A percentile compares a stretch with the other conserved stretches of the same genome.
These are phyloP conservation scores for Drosophila prolongata DNA, from an alignment of 2,888 invertebrate genomes.

Conservation along the genomic window DNA sequence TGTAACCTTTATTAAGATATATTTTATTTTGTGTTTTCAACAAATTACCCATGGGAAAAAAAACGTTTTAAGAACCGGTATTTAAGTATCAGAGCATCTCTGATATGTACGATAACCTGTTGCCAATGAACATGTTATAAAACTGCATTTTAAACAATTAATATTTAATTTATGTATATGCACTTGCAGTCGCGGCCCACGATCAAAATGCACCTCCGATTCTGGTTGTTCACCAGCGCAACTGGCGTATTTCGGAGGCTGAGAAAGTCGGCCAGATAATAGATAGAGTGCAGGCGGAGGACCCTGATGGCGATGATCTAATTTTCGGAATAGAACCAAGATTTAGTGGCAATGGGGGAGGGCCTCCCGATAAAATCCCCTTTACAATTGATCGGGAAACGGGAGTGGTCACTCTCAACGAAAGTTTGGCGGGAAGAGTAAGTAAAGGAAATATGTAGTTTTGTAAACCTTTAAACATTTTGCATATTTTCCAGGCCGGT, in stretches of 20 bases:
- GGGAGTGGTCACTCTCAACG: slow-evolving; percentile 92
- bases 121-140: slow-evolving; percentile 1
- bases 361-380: slow-evolving; percentile 85
- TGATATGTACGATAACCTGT: slow-evolving; percentile 6
- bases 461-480: not conserved
- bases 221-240: slow-evolving; percentile 89
- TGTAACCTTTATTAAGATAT: no score
- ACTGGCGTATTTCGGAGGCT: slow-evolving; percentile 90
- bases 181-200: slow-evolving; percentile 65
- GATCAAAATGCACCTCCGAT: slow-evolving; percentile 86
- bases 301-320: slow-evolving; percentile 87
- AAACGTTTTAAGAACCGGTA: slow-evolving; percentile 6
- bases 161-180: slow-evolving; percentile 5
- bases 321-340: slow-evolving; percentile 89
- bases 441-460: slow-evolving; percentile 68
- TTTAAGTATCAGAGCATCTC: not conserved
- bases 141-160: not conserved
- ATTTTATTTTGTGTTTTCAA: no score
- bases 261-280: slow-evolving; percentile 90
- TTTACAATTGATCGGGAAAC: slow-evolving; percentile 91
- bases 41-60: no score
- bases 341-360: slow-evolving; percentile 66
- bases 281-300: slow-evolving; percentile 89
- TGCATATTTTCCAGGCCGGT: slow-evolving; percentile 85
- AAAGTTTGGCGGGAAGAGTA: slow-evolving; percentile 91